A percentile compares a stretch with the other conserved stretches of the same genome.
Evolutionary conservation across 2,113 vertebrate species (phyloP).

Genomic region (Ranitomeya imitator): DNA sequence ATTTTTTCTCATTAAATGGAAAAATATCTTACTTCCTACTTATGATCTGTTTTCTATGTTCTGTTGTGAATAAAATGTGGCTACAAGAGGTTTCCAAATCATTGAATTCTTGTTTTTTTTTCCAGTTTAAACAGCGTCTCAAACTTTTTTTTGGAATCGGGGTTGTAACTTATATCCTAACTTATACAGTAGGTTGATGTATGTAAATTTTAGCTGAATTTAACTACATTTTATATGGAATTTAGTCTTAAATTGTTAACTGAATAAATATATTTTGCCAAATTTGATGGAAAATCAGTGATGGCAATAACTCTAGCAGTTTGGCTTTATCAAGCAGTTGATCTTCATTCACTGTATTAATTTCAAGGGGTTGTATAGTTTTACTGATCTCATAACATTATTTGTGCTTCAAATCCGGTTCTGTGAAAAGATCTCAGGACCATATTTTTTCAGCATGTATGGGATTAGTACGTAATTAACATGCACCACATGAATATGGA

Average conservation of each 20-base stretch:
- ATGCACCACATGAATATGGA: background rate
- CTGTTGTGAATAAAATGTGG: too few species aligned
- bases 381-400: background rate
- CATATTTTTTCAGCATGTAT: background rate
- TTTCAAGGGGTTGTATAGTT: background rate
- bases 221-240: background rate
- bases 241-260: too few species aligned
- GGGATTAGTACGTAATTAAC: background rate
- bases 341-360: background rate
- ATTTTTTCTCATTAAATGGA: too few species aligned
- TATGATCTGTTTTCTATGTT: too few species aligned
- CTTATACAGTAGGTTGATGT: too few species aligned
- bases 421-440: too few species aligned
- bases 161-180: background rate
- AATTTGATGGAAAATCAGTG: background rate
- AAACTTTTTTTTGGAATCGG: too few species aligned
- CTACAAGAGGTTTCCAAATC: too few species aligned
- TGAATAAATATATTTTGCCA: background rate
- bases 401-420: too few species aligned
- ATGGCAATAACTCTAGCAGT: background rate
- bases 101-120: too few species aligned
- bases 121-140: too few species aligned
- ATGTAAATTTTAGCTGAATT: background rate
- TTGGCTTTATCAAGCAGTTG: background rate
- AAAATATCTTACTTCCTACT: too few species aligned